Base-by-base conservation (phyloP, 2,797 vertebrate species). In the Nyctibius grandis region DNA sequence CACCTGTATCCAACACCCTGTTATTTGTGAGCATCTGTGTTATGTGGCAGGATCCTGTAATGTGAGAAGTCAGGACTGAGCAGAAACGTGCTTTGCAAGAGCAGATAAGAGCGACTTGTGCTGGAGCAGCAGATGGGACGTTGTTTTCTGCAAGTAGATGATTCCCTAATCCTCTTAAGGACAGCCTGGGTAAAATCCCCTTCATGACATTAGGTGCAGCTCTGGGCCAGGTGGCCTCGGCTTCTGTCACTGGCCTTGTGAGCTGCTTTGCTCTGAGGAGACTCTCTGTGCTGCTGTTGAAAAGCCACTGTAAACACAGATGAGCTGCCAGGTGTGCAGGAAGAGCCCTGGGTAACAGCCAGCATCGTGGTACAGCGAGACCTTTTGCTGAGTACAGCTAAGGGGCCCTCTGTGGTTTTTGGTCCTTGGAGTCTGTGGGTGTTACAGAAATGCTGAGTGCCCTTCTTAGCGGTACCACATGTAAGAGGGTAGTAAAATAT, bases 131-230 rank as follows among this genome's bases (percentile, higher is more conserved):
- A 92, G 95, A 92, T 79, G 90, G 19, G 65, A 20, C 79, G 79
- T 82, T 95, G 93, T 96, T 84, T 87, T 93, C 87, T 95, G 84
- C 91, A 84, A 92, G 94, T 28, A 89, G 76, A 89, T 94, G 94
- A 91, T 93, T 94, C 90, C 63, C 73, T 95, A 96, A 96, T 94
- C 91, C 57, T 96, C 94, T 96, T 96, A 96, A 88, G 91, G 51
- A 63, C 47, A 77, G 91, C 85, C 94, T 95, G 85, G 85, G 59
- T 56, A 74, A 95, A 97, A 97, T 97, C 96, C 84, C 92, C 93
- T 96, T 96, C 95, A 81, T 94, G 93, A 78, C 81, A 91, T 85
- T 88, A 95, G 82, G 88, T 2, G 2, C 47, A 85, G 70, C 85
- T 95, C 72, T 85, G 78, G 84, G 77, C 84, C 93, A 96, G 96